Base-by-base conservation (phyloP, 2,888 invertebrate species). In the Thymelicus sylvestris region DNA sequence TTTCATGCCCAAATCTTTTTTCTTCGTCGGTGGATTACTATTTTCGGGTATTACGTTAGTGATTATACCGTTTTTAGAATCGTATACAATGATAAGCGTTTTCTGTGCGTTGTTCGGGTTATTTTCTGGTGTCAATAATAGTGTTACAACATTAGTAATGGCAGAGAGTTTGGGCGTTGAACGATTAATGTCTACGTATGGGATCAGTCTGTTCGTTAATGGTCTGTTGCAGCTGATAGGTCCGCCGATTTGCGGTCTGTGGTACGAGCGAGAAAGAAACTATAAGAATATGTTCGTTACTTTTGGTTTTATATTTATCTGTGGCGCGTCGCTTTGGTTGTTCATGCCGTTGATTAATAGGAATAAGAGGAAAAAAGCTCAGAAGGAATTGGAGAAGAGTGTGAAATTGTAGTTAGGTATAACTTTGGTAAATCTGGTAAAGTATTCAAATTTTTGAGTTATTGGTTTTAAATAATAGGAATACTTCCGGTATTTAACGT, bases 131-230 rank as follows among this genome's bases (percentile, higher is more conserved):
- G 95, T 96, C 0, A 98, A 97, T 83, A 97, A 97, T 10, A 97
- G 97, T 5, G 96, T 97, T 0, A 97, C 97, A 0, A 97, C 98
- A 0, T 95, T 98, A 50, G 97, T 98, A 0, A 97, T 98, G 97
- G 97, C 97, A 0, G 97, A 98, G 82, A 95, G 97, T 90, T 88
- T 98, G n/a, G 98, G 98, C 0, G 96, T 96, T 0, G 97, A 98
- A 76, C 94, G 97, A 59, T 85, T 98, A 0, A 97, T 97, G 81
- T 97, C 97, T 0, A 97, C 97, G 0, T 98, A 97, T 77, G 98
- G 98, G 2, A 97, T 98, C 57, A 97, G 97, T 77, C 90, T 98
- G 38, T 97, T 98, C 80, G 96, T 98, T 0, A 98, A 97, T 82
- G 98, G 98, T 0, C 89, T 98, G 13, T 84, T 97, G 19, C 98